phyloP scores from a whole-genome alignment of 2,888 invertebrate genomes.

The Eupithecia centaureata region DNA sequence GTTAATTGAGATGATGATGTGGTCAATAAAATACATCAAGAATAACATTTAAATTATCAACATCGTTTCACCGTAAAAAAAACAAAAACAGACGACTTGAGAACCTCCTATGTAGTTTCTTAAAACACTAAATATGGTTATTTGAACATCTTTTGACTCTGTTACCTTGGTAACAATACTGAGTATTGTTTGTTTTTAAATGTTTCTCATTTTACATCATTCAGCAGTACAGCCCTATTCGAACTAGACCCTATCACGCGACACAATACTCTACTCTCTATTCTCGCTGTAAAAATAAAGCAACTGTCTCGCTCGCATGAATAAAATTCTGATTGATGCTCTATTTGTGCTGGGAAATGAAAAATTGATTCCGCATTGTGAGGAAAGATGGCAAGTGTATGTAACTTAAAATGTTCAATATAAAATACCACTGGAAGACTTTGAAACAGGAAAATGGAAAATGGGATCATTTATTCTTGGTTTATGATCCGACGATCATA shows the following conservation, averaged over 20 bases:
- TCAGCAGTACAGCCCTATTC: not conserved
- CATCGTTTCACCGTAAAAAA: too few species aligned
- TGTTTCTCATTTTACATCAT: not conserved
- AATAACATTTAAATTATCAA: too few species aligned
- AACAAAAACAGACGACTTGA: too few species aligned
- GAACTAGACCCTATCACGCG: not conserved
- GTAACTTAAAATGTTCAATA: not conserved
- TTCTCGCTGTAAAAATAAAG: conserved; percentile 4
- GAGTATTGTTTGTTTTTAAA: not conserved
- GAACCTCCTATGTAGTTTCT: too few species aligned
- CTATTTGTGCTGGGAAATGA: conserved; percentile 4
- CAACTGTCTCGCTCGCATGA: not conserved
- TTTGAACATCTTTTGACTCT: not conserved
- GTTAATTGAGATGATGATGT: too few species aligned
- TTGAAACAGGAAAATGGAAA: not conserved
- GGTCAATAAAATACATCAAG: too few species aligned
- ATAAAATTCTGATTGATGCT: conserved; percentile 4
- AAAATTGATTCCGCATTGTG: conserved; percentile 10
- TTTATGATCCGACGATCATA: too few species aligned
- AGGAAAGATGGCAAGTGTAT: not conserved
- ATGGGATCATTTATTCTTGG: not conserved
- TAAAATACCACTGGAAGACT: not conserved
- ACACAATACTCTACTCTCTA: not conserved
- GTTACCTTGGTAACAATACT: not conserved
- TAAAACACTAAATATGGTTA: too few species aligned